phyloP scores from a whole-genome alignment of 2,888 invertebrate species.

The Stenotaenia linearis region DNA sequence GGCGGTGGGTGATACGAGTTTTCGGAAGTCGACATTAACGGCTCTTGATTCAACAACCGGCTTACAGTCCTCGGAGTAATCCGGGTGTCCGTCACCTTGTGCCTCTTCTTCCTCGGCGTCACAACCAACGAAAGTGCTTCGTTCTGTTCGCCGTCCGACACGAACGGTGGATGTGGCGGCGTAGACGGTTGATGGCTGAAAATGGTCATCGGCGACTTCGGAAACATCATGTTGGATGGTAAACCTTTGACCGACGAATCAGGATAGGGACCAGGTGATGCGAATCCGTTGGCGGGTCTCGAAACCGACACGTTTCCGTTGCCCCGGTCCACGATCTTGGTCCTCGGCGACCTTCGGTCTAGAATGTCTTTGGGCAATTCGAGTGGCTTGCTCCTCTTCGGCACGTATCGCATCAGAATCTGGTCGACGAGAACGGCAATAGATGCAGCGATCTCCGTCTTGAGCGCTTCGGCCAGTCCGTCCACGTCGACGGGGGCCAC shows the following conservation, averaged over 20 bases:
- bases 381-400: slow-evolving; percentile 70
- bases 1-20: slow-evolving; percentile 61
- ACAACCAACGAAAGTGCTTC: slow-evolving; percentile 92
- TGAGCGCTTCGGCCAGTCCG: slow-evolving; percentile 82
- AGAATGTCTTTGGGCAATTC: slow-evolving; percentile 61
- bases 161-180: slow-evolving; percentile 36
- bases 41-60: slow-evolving; percentile 57
- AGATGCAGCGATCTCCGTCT: slow-evolving; percentile 80
- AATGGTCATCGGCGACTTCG: slow-evolving; percentile 35
- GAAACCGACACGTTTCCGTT: not conserved
- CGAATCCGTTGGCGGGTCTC: slow-evolving; percentile 27
- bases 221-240: slow-evolving; percentile 42
- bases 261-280: slow-evolving; percentile 15
- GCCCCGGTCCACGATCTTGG: slow-evolving; percentile 65
- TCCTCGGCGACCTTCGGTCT: slow-evolving; percentile 76
- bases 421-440: slow-evolving; percentile 80
- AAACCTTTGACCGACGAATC: slow-evolving; percentile 31
- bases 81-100: slow-evolving; percentile 90
- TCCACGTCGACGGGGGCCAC: slow-evolving; percentile 68
- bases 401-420: slow-evolving; percentile 65
- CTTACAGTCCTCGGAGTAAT: slow-evolving; percentile 86
- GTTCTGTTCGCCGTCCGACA: slow-evolving; percentile 62
- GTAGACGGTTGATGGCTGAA: slow-evolving; percentile 37
- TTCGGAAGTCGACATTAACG: slow-evolving; percentile 55
- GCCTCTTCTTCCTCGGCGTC: slow-evolving; percentile 91